A percentile compares a stretch with the other conserved stretches of the same genome.
Evolutionary conservation across 1,140 invertebrate species (phyloP).

Genomic region (Calosoma granatense): DNA sequence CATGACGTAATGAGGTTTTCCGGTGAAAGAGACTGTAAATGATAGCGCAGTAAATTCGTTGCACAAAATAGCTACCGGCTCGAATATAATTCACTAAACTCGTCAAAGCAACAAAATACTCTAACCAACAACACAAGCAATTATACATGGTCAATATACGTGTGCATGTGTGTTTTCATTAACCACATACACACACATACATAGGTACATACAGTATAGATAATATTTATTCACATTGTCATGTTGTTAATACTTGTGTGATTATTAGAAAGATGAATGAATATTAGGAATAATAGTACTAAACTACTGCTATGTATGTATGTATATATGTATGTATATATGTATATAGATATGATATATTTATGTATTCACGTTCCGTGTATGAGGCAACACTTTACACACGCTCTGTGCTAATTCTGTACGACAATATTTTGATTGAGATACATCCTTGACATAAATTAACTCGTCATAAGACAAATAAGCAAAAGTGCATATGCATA

Average conservation of each 20-base stretch:
- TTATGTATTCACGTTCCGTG: too few relatives aligned
- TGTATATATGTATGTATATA: too few relatives aligned
- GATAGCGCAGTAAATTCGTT: background rate
- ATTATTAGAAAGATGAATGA: too few relatives aligned
- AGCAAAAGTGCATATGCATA: background rate
- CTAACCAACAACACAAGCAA: background rate
- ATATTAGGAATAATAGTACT: too few relatives aligned
- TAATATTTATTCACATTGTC: background rate
- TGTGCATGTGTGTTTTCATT: background rate
- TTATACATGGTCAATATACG: background rate
- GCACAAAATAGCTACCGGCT: background rate
- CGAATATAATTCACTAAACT: background rate
- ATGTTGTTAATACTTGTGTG: too few relatives aligned
- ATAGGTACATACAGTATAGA: too few relatives aligned
- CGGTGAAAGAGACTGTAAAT: background rate
- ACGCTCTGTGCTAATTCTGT: background rate
- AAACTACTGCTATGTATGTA: too few relatives aligned
- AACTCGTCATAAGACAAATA: background rate
- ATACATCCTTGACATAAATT: constrained; percentile 1
- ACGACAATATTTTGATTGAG: background rate
- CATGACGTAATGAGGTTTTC: background rate
- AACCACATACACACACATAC: background rate
- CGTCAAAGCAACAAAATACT: background rate
- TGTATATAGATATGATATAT: too few relatives aligned
- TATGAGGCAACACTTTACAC: too few relatives aligned